phyloP scores from a whole-genome alignment of 2,113 vertebrate species.

The Upupa epops region DNA sequence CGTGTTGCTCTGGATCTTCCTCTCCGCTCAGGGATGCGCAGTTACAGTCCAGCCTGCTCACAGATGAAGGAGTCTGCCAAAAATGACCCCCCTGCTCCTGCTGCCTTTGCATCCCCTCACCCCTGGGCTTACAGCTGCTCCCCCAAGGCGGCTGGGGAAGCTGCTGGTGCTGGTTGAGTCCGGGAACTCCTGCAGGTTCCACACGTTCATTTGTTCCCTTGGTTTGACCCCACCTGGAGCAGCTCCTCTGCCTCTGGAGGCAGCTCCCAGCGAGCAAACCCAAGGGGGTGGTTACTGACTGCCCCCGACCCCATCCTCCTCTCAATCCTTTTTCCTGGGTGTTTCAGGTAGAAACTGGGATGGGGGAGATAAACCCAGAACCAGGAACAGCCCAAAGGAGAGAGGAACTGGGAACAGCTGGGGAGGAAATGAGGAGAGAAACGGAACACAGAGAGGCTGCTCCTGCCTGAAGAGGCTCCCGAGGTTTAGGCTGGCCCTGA shows the following conservation, averaged over 20 bases:
- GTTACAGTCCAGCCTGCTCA: background rate
- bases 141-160: fast-evolving
- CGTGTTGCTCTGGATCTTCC: background rate
- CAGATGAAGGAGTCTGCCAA: background rate
- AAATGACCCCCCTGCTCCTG: background rate
- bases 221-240: background rate
- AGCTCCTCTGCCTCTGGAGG: background rate
- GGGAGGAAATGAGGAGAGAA: slow-evolving; percentile 24
- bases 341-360: background rate
- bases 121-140: background rate
- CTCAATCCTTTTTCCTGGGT: background rate
- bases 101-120: too few relatives aligned
- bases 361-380: background rate
- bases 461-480: slow-evolving; percentile 35
- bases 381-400: background rate
- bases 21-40: background rate
- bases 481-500: background rate
- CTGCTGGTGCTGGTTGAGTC: background rate
- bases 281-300: background rate
- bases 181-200: background rate
- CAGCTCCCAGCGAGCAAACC: background rate
- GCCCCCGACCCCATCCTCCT: background rate
- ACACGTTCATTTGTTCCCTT: too few relatives aligned
- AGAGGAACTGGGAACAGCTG: background rate
- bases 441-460: background rate